phyloP scores from a whole-genome alignment of 1,140 invertebrate species.

The Kradibia gibbosae region DNA sequence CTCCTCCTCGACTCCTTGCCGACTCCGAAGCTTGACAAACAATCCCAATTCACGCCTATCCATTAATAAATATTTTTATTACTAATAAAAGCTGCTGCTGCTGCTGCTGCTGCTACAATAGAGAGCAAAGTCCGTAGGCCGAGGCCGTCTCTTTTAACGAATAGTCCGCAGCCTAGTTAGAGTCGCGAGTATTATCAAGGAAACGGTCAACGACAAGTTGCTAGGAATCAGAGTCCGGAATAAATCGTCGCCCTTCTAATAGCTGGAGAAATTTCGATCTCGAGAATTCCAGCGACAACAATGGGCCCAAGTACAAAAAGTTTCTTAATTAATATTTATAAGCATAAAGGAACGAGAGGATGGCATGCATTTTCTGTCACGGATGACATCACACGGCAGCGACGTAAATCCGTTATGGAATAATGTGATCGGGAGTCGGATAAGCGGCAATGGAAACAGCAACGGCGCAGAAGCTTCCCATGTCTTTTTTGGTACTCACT shows the following conservation, averaged over 20 bases:
- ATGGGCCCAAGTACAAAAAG: background rate
- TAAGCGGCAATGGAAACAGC: background rate
- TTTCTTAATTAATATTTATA: constrained; percentile 2
- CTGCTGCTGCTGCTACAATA: no score
- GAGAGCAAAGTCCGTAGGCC: no score
- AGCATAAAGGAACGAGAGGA: background rate
- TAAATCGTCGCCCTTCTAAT: no score
- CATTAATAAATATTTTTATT: no score
- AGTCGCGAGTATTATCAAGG: background rate
- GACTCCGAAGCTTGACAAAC: no score
- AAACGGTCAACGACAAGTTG: background rate
- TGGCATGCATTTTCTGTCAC: background rate
- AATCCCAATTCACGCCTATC: no score
- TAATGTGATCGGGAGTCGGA: constrained; percentile 2
- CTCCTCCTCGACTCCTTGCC: no score
- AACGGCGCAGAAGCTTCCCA: background rate
- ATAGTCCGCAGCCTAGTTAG: background rate
- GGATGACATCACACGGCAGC: constrained; percentile 13
- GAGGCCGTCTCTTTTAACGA: background rate
- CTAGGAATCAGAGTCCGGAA: background rate
- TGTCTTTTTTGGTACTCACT: constrained; percentile 1
- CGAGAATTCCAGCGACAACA: background rate
- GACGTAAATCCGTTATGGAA: constrained; percentile 28
- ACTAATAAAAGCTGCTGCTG: no score
- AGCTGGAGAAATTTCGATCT: background rate